phyloP scores from a whole-genome alignment of 2,888 invertebrate species.

The Lasioglossum malachurum region DNA sequence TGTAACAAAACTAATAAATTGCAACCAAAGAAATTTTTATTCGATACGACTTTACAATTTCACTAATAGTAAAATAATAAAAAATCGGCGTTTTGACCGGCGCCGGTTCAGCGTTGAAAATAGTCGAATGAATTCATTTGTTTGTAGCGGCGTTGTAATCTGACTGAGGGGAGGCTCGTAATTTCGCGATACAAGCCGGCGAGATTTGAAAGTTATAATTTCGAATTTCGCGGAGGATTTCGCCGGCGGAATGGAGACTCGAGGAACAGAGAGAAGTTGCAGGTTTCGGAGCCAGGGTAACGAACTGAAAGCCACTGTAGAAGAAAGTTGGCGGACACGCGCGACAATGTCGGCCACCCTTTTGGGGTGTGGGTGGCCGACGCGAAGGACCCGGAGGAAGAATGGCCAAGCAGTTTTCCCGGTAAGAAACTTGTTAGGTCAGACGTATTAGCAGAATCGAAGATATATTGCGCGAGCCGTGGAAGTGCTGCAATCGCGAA shows the following conservation, averaged over 20 bases:
- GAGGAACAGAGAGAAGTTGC: background rate
- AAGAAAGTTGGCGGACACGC: conserved; percentile 45
- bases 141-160: background rate
- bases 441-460: conserved; percentile 68
- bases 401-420: conserved; percentile 62
- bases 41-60: no score
- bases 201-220: background rate
- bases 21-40: no score
- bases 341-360: conserved; percentile 26
- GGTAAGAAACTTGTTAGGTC: conserved; percentile 68
- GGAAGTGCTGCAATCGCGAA: conserved; percentile 17
- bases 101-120: background rate
- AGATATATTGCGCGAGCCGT: conserved; percentile 57
- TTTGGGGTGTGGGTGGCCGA: background rate
- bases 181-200: background rate
- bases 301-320: conserved; percentile 60
- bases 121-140: background rate
- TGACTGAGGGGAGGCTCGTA: background rate
- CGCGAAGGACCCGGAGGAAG: conserved; percentile 42
- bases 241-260: background rate
- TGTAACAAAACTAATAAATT: no score
- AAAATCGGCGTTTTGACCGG: no score
- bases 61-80: no score
- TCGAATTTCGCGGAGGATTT: background rate
- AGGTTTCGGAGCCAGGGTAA: background rate